A percentile compares a stretch with the other conserved stretches of the same genome.
phyloP scores from a whole-genome alignment of 2,888 invertebrate genomes.

The Saturnia pavonia region DNA sequence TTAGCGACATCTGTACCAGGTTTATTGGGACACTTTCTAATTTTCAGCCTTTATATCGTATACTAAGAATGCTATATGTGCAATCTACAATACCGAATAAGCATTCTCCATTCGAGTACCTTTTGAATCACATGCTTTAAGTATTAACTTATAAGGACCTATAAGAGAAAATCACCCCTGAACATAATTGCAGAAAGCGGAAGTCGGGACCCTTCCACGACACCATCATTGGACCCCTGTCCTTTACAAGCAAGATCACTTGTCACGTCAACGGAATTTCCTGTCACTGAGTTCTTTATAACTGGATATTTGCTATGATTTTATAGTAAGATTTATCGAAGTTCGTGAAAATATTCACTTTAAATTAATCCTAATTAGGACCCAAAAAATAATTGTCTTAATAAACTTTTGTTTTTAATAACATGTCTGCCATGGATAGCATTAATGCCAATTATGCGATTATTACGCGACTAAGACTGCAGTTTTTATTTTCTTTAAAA shows the following conservation, averaged over 20 bases:
- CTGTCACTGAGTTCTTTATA: neutral
- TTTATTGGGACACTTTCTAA: too few relatives aligned
- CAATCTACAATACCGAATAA: neutral
- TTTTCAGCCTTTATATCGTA: neutral
- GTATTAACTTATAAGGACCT: neutral
- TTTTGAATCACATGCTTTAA: conserved; percentile 3
- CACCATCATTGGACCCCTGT: neutral
- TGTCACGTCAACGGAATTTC: conserved; percentile 9
- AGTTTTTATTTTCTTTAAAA: too few relatives aligned
- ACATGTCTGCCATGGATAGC: too few relatives aligned
- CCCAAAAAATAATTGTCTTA: too few relatives aligned
- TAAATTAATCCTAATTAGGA: neutral
- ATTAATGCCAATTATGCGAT: too few relatives aligned
- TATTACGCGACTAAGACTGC: too few relatives aligned
- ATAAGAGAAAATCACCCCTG: neutral
- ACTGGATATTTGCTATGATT: neutral
- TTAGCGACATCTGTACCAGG: too few relatives aligned
- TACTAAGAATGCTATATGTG: neutral
- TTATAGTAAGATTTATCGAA: neutral
- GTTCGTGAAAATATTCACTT: neutral
- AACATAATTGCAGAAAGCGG: conserved; percentile 10
- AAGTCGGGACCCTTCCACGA: neutral
- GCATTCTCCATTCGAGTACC: neutral
- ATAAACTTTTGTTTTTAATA: too few relatives aligned
- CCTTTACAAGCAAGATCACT: neutral